phyloP scores from a whole-genome alignment of 37 sponge, comb jelly and placozoan genomes.

The Oopsacas minuta region DNA sequence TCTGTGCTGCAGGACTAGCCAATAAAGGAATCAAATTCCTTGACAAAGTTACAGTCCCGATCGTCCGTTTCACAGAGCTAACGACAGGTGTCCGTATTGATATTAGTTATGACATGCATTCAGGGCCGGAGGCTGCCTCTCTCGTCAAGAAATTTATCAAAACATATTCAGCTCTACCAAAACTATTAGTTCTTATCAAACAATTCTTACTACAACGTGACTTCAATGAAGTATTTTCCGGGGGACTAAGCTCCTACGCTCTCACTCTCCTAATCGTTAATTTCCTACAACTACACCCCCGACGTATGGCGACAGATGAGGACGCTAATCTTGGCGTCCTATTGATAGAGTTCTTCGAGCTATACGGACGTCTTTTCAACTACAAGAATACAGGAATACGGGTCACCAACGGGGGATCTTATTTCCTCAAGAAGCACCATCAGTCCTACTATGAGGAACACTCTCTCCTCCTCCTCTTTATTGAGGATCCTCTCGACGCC shows the following conservation, averaged over 20 bases:
- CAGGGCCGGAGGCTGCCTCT: slow-evolving; percentile 44
- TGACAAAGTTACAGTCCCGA: slow-evolving; percentile 82
- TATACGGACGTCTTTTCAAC: slow-evolving; percentile 83
- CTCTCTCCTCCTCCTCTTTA: slow-evolving; percentile 29
- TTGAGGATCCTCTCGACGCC: slow-evolving; percentile 30
- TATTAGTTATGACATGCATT: slow-evolving; percentile 73
- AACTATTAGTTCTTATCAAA: slow-evolving; percentile 71
- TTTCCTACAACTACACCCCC: slow-evolving; percentile 78
- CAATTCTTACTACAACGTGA: slow-evolving; percentile 80
- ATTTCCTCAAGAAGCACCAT: slow-evolving; percentile 48
- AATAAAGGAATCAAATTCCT: slow-evolving; percentile 49
- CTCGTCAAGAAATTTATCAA: slow-evolving; percentile 45
- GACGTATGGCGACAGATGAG: slow-evolving; percentile 33
- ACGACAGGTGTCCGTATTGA: slow-evolving; percentile 69
- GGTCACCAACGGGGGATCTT: slow-evolving; percentile 60
- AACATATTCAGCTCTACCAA: slow-evolving; percentile 55
- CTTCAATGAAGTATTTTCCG: slow-evolving; percentile 84
- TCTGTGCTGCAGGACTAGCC: slow-evolving; percentile 45
- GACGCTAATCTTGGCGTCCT: slow-evolving; percentile 81
- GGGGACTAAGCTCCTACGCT: slow-evolving; percentile 89
- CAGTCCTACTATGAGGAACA: slow-evolving; percentile 3
- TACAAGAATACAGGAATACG: slow-evolving; percentile 68
- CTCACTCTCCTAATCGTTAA: slow-evolving; percentile 76
- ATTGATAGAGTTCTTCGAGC: slow-evolving; percentile 92
- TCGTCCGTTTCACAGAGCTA: slow-evolving; percentile 76